These are phyloP conservation scores for Saccopteryx bilineata DNA, from an alignment of 2,113 vertebrate genomes.

Conservation along the genomic window DNA sequence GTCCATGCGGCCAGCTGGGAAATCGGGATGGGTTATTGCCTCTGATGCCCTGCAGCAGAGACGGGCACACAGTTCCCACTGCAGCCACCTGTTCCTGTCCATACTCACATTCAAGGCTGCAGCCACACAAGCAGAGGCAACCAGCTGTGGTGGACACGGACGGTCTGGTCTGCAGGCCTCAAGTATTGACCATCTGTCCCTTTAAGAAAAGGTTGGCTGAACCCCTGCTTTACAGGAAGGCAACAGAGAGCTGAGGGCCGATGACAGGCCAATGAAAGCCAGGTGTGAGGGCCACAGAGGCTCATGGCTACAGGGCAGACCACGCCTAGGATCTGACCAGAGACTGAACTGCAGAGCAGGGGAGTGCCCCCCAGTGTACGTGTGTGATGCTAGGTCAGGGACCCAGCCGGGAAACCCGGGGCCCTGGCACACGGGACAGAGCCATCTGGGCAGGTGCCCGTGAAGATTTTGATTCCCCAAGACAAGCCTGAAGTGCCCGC, in stretches of 20 bases:
- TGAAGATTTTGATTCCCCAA: background rate
- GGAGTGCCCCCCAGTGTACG: background rate
- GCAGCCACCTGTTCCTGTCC: background rate
- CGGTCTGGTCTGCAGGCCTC: background rate
- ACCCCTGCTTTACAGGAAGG: background rate
- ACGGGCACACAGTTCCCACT: background rate
- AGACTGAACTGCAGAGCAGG: background rate
- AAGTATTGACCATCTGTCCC: background rate
- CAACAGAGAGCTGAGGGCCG: background rate
- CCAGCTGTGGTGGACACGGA: background rate
- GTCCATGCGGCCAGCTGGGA: fast-evolving
- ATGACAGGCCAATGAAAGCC: background rate
- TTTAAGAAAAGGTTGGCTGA: background rate
- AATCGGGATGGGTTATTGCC: background rate
- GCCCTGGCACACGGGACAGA: background rate
- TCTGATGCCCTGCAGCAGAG: background rate
- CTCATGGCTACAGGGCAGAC: background rate
- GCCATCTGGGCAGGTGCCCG: background rate
- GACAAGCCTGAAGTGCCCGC: background rate
- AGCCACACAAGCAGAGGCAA: background rate
- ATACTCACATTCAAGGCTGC: background rate
- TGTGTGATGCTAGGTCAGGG: background rate
- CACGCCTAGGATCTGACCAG: background rate
- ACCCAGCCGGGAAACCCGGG: background rate
- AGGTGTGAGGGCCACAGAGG: background rate